Percentiles rank a stretch among this genome's conserved stretches.
Evolutionary conservation across 2,888 invertebrate species (phyloP).

Genomic region (Ochlodes sylvanus): DNA sequence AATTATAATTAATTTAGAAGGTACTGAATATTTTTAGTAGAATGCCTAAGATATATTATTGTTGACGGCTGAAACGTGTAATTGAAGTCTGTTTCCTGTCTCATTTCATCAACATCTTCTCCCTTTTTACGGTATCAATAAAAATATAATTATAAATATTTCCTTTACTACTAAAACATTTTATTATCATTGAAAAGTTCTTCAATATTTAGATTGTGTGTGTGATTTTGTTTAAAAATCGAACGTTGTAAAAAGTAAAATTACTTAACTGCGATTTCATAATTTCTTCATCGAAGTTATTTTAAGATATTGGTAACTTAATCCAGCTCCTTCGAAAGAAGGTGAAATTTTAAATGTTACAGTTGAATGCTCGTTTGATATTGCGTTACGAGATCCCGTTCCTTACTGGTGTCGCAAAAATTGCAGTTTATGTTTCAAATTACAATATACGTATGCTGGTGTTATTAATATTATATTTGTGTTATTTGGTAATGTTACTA

Average conservation of each 20-base stretch:
- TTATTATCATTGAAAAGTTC: too few species aligned
- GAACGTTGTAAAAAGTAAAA: not conserved
- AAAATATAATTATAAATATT: too few species aligned
- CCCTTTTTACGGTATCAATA: too few species aligned
- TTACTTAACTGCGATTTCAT: constrained; percentile 12
- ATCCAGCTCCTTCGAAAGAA: constrained; percentile 37
- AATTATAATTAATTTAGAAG: too few species aligned
- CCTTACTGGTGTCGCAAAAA: constrained; percentile 33
- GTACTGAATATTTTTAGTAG: too few species aligned
- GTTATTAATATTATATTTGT: not conserved
- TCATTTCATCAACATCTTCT: too few species aligned
- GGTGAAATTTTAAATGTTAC: constrained; percentile 37
- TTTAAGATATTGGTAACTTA: constrained; percentile 33
- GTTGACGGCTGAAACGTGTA: too few species aligned
- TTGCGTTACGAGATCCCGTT: constrained; percentile 33
- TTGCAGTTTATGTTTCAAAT: constrained; percentile 21
- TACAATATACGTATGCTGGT: not conserved
- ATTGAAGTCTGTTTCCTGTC: too few species aligned
- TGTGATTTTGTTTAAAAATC: not conserved
- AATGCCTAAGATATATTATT: too few species aligned
- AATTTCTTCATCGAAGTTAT: constrained; percentile 25
- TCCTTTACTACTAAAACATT: too few species aligned
- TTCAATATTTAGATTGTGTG: too few species aligned
- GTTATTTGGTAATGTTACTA: not conserved
- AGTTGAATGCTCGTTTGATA: constrained; percentile 27